Percentiles rank a stretch among this genome's conserved stretches.
phyloP scores from a whole-genome alignment of 2,113 vertebrate species.

The Gadus chalcogrammus region DNA sequence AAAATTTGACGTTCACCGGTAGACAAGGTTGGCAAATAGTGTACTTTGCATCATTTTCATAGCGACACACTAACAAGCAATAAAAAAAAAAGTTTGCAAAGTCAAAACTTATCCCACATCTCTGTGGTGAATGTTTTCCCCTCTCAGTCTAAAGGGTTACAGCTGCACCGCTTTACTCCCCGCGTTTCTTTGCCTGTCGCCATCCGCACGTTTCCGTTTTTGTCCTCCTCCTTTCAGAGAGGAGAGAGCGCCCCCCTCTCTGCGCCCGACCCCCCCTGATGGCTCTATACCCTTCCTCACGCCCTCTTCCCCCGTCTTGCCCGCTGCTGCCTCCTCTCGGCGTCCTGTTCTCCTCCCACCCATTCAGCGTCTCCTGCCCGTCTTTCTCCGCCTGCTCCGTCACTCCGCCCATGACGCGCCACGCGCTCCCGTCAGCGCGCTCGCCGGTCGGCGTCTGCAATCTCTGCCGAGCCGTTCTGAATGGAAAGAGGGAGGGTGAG shows the following conservation, averaged over 20 bases:
- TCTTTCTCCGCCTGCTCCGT: slow-evolving; percentile 7
- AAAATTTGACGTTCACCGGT: too few relatives aligned
- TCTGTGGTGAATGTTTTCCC: not conserved
- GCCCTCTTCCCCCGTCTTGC: slow-evolving; percentile 8
- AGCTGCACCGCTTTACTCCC: slow-evolving; percentile 44
- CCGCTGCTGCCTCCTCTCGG: slow-evolving; percentile 30
- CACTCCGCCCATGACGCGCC: slow-evolving; percentile 14
- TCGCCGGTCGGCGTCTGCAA: too few relatives aligned
- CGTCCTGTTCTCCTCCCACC: slow-evolving; percentile 46
- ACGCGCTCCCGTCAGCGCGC: too few relatives aligned
- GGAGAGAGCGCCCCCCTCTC: not conserved
- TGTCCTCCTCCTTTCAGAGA: slow-evolving; percentile 37
- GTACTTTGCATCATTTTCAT: too few relatives aligned
- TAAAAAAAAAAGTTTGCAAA: too few relatives aligned
- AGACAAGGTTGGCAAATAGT: too few relatives aligned
- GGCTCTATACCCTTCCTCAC: not conserved
- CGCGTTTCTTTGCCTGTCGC: slow-evolving; percentile 18
- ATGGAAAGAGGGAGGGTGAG: too few relatives aligned
- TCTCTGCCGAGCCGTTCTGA: too few relatives aligned
- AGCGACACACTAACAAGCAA: too few relatives aligned
- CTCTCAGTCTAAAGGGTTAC: slow-evolving; percentile 43
- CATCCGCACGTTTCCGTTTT: slow-evolving; percentile 15
- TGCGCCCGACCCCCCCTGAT: too few relatives aligned
- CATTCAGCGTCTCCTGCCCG: slow-evolving; percentile 20
- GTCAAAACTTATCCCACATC: too few relatives aligned